phyloP scores from a whole-genome alignment of 2,888 invertebrate species.

The Biston stratarius region DNA sequence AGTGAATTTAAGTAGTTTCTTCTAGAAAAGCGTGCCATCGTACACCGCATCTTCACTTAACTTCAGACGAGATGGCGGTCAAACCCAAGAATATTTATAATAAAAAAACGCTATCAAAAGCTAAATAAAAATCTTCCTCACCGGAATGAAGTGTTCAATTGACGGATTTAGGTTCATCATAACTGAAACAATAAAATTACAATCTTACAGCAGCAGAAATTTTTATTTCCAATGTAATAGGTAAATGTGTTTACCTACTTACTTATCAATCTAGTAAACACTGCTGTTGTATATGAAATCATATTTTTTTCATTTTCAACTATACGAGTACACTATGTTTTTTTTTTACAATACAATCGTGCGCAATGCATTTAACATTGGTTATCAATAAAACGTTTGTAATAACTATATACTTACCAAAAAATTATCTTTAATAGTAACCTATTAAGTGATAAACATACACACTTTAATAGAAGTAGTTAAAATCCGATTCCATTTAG shows the following conservation, averaged over 20 bases:
- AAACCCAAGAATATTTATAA: not conserved
- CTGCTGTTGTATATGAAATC: not conserved
- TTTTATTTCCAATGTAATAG: not conserved
- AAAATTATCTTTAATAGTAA: no score
- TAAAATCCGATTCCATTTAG: no score
- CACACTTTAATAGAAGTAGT: no score
- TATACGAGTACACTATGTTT: not conserved
- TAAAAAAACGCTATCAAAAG: not conserved
- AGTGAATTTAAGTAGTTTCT: no score
- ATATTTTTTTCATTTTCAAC: slow-evolving; percentile 2
- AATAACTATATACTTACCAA: no score
- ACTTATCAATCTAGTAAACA: slow-evolving; percentile 11
- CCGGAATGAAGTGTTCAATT: slow-evolving; percentile 55
- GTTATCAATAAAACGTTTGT: no score
- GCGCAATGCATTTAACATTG: no score
- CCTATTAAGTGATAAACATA: no score
- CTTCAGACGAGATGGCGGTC: no score
- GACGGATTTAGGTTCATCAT: slow-evolving; percentile 28
- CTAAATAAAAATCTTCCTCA: slow-evolving; percentile 39
- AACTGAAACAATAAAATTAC: slow-evolving; percentile 31
- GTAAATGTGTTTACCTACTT: not conserved
- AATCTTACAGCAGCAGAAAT: not conserved
- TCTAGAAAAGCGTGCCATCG: no score
- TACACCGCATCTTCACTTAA: no score
- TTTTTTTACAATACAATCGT: no score